Percentiles rank a stretch among this genome's conserved stretches.
Conservation (phyloP, 2,888 invertebrate genomes). For the Cephus pygmeus region DNA sequence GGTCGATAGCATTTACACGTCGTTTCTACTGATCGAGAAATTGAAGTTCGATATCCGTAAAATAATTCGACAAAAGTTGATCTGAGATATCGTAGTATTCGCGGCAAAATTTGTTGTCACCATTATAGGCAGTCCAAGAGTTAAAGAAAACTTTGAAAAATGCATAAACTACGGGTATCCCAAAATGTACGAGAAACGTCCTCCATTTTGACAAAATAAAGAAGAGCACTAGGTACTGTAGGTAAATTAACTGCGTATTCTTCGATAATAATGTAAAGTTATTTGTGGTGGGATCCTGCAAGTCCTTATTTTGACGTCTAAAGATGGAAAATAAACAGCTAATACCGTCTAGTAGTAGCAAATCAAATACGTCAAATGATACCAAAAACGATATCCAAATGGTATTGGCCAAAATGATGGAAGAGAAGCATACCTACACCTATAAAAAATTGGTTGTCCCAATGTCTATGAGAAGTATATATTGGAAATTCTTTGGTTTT, state of each 20-base stretch:
- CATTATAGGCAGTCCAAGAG: slow-evolving; percentile 13
- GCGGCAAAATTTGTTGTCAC: slow-evolving; percentile 51
- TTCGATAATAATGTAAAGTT: slow-evolving; percentile 1
- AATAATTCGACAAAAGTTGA: slow-evolving; percentile 52
- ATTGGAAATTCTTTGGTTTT: slow-evolving; percentile 69
- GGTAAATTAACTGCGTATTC: slow-evolving; percentile 14
- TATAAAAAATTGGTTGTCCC: slow-evolving; percentile 68
- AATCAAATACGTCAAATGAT: slow-evolving; percentile 4
- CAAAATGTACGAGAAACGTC: slow-evolving; percentile 39
- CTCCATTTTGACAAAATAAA: slow-evolving; percentile 42
- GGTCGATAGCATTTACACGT: slow-evolving; percentile 54
- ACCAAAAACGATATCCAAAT: slow-evolving; percentile 31
- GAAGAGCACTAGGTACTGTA: slow-evolving; percentile 23
- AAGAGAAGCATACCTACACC: slow-evolving; percentile 61
- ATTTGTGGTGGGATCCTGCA: not conserved
- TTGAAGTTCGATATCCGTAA: slow-evolving; percentile 62
- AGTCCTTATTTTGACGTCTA: slow-evolving; percentile 6
- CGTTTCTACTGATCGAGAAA: slow-evolving; percentile 57
- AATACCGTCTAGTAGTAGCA: slow-evolving; percentile 26
- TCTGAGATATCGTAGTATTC: slow-evolving; percentile 47
- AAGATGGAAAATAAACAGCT: slow-evolving; percentile 26
- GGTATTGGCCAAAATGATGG: slow-evolving; percentile 59
- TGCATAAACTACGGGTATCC: not conserved
- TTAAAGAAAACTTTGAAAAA: not conserved
- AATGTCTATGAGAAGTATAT: slow-evolving; percentile 67